Evolutionary conservation across 1,140 invertebrate genomes (phyloP).

Genomic region (Microplitis mediator): DNA sequence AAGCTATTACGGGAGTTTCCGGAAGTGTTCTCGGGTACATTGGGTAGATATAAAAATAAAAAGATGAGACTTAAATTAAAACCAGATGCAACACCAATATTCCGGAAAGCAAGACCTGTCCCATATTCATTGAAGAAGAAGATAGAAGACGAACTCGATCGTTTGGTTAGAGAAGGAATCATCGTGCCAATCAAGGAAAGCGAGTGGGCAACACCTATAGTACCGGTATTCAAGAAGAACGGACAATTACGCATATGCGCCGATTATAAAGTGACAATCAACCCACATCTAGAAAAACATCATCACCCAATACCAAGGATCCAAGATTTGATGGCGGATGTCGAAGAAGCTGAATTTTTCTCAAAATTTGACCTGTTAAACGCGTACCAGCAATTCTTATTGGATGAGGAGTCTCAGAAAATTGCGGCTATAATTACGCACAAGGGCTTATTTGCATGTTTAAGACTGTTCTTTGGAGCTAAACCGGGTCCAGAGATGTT

Average conservation of each 20-base stretch:
- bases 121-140: not conserved
- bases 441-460: constrained; percentile 2
- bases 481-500: constrained; percentile 4
- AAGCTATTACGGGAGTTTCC: not conserved
- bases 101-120: not conserved
- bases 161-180: not conserved
- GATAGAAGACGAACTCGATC: too few species aligned
- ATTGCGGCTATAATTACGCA: constrained; percentile 1
- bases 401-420: not conserved
- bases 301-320: constrained; percentile 7
- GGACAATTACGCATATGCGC: not conserved
- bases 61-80: not conserved
- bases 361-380: constrained; percentile 3
- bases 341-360: constrained; percentile 8
- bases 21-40: not conserved
- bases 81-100: not conserved
- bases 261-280: constrained; percentile 10
- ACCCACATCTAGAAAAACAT: not conserved
- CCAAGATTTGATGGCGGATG: not conserved
- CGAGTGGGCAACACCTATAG: constrained; percentile 12
- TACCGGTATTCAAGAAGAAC: constrained; percentile 4
- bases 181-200: not conserved
- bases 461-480: constrained; percentile 5
- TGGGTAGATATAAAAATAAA: not conserved
- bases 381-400: not conserved